Base-by-base conservation (phyloP, 1,140 invertebrate species). In the Coenobita brevimanus region DNA sequence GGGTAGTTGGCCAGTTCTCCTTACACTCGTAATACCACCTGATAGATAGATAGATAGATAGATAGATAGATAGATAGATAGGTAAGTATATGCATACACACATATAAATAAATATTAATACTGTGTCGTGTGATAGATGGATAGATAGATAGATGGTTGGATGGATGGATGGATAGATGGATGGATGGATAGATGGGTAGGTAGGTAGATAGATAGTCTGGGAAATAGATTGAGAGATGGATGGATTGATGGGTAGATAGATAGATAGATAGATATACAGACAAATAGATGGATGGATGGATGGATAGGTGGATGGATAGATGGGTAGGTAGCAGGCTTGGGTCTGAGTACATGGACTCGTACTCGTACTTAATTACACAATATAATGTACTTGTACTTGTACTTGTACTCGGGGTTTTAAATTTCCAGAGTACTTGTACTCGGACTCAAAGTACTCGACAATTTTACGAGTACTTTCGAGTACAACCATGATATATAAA, bases 11-110 rank as follows among this genome's bases (percentile, higher is more conserved):
- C 92, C 92, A 93, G 0, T 91, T 80, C 88, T 93, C 93, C 13
- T 75, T 87, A 85, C 93, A 93, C 41, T 93, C 91, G 67, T 92
- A 92, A 75, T 92, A 91, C 81, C 88, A 91, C 62, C 92, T 92
- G 81, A 0, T 6, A n/a, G n/a, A 73, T 13, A 67, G 54, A 27
- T 36, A 76, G n/a, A 64, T 13, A 54, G 24, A 38, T 24, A 88
- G 50, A 85, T 27, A 73, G 10, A 57, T 85, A 38, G 8, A 43
- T 33, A 73, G 2, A 85, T 85, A 8, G 3, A 6, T 27, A 69
- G 3, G 36, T 27, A 33, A 0, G 33, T 71, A 27, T 0, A 71
- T 71, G 13, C 6, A 33, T 1, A 71, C 3, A 33, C 13, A 71
- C n/a, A 36, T 38, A n/a, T n/a, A n/a, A n/a, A n/a, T n/a, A n/a